Evolutionary conservation across 2,797 vertebrate genomes (phyloP).

Genomic region (Crax fasciolata): DNA sequence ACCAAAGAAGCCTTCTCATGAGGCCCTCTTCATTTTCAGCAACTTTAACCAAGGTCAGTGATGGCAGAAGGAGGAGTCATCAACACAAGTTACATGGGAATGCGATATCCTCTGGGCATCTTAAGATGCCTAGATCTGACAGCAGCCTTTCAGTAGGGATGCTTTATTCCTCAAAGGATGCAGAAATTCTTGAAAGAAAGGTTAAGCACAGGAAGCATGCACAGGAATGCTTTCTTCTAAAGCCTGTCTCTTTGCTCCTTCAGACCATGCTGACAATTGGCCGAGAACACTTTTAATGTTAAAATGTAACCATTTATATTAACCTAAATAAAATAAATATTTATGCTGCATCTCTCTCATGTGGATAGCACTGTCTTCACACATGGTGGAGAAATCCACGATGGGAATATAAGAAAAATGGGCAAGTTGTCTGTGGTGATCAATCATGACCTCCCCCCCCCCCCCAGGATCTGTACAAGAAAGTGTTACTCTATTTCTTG

Average conservation of each 20-base stretch:
- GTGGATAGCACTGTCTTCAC: not conserved
- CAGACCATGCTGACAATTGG: not conserved
- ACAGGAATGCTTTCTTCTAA: not conserved
- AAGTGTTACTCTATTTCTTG: not conserved
- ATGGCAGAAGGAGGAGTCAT: not conserved
- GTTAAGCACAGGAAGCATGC: not conserved
- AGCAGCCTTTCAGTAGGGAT: not conserved
- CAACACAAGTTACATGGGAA: not conserved
- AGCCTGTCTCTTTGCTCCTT: not conserved
- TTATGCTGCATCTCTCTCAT: not conserved
- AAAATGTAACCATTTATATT: not conserved
- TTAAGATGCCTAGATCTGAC: not conserved
- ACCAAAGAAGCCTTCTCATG: not conserved
- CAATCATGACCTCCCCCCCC: not conserved
- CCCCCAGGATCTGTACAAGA: not conserved
- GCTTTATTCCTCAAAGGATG: not conserved
- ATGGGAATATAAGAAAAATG: not conserved
- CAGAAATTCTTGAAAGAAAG: not conserved
- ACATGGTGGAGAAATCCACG: not conserved
- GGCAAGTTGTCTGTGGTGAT: not conserved
- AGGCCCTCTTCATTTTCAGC: not conserved
- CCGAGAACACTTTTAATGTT: not conserved
- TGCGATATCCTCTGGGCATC: not conserved
- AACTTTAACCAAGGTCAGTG: not conserved
- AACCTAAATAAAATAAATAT: conserved; percentile 27